These are phyloP conservation scores for Strigamia crassipes DNA, from an alignment of 2,888 invertebrate species.

Conservation along the genomic window DNA sequence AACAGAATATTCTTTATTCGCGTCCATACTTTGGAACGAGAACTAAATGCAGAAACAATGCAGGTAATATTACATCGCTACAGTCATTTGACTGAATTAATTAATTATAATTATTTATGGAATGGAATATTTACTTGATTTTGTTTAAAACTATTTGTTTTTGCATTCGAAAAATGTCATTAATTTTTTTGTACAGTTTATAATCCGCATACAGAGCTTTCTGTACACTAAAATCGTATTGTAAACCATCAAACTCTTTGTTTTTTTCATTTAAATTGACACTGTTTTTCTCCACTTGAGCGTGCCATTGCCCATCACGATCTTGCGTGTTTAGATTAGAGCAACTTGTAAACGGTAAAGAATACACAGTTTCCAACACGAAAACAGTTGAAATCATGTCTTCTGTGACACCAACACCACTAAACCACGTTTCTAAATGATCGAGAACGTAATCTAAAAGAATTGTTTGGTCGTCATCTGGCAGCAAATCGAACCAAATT, in stretches of 20 bases:
- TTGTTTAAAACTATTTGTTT: slow-evolving; percentile 43
- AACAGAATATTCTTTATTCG: too few species aligned
- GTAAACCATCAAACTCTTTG: background rate
- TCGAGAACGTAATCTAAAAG: slow-evolving; percentile 28
- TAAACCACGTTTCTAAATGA: slow-evolving; percentile 36
- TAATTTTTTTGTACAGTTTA: slow-evolving; percentile 11
- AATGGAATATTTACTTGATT: slow-evolving; percentile 17
- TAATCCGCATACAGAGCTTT: slow-evolving; percentile 38
- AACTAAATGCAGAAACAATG: too few species aligned
- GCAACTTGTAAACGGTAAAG: slow-evolving; percentile 20
- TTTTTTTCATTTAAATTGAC: background rate
- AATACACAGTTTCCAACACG: slow-evolving; percentile 15
- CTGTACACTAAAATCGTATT: slow-evolving; percentile 41
- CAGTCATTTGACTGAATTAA: too few species aligned
- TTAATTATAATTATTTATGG: too few species aligned
- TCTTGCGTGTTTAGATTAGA: background rate
- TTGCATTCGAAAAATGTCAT: slow-evolving; percentile 20
- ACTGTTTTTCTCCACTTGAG: background rate
- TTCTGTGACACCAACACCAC: background rate
- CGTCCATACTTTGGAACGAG: too few species aligned
- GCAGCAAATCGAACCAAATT: slow-evolving; percentile 25
- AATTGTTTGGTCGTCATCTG: background rate
- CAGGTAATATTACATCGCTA: too few species aligned
- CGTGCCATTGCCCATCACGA: background rate
- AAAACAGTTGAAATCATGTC: background rate